Evolutionary conservation across 2,888 invertebrate genomes (phyloP), one percentile per base, ranked within the genome.

Genomic region (Phyto melanocephala): DNA sequence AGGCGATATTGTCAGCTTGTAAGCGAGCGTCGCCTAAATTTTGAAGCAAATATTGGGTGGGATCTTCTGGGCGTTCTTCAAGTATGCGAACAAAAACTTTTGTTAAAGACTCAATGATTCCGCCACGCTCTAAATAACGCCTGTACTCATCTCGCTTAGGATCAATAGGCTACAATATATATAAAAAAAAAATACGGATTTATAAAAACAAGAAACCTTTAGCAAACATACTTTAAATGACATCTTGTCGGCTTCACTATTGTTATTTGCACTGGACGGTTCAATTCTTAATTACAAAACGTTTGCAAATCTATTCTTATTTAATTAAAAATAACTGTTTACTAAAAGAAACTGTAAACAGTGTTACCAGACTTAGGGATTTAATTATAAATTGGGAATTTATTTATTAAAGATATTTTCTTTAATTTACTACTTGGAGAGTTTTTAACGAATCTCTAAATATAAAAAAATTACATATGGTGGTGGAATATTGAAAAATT

Each of bases 91-190:
- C 87, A 54, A 91, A 89, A 4, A 89, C 88, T 85, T 91, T 91
- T 2, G 89, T 89, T 7, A 91, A 81, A 0, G 90, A 87, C 75
- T 91, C 91, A 20, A 91, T 86, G n/a, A 90, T 90, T 58, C 90
- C 90, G 8, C 88, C 87, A n/a, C 89, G 87, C 70, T 91, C 91
- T 60, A 91, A 87, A 79, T 91, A 91, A 35, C 90, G 89, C 0
- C 91, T 90, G 68, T 90, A 91, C 83, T 91, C 91, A 85, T 91
- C 91, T 13, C 91, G 91, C 78, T 89, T 91, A 1, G 89, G 89
- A 84, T 91, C 91, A 58, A 91, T 91, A 22, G 91, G 91, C 91
- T 91, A 74, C 1, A 82, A 84, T 37, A 52, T 58, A 47, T 6
- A 60, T 5, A 28, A 6, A 7, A 42, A 17, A 15, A 11, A 37